phyloP scores from a whole-genome alignment of 2,797 vertebrate genomes.

The Sparidentex hasta region DNA sequence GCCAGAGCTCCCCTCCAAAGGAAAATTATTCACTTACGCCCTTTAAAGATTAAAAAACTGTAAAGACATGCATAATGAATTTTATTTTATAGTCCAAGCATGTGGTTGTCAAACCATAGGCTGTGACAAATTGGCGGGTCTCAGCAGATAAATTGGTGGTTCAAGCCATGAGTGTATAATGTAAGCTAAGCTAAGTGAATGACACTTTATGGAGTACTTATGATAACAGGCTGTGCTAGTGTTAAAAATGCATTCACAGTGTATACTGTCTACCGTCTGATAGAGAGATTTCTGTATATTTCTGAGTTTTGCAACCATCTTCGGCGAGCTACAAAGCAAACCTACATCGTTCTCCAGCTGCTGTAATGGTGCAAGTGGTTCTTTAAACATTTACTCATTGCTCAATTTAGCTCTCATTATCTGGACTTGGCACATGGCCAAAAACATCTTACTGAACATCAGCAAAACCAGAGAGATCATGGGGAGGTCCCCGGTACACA shows the following conservation, averaged over 20 bases:
- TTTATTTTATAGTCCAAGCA: constrained; percentile 39
- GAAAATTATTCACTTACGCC: constrained; percentile 55
- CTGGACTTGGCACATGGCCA: background rate
- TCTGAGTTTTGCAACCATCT: background rate
- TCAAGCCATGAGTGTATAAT: constrained; percentile 20
- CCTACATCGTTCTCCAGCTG: background rate
- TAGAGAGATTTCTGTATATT: background rate
- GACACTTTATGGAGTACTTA: constrained; percentile 12
- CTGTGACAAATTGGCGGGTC: constrained; percentile 45
- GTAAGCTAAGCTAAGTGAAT: constrained; percentile 23
- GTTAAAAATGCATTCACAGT: background rate
- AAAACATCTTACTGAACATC: background rate
- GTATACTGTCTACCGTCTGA: background rate
- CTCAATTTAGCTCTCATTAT: constrained; percentile 5
- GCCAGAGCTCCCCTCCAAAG: constrained; percentile 27
- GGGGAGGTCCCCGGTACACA: background rate
- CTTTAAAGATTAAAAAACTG: constrained; percentile 54
- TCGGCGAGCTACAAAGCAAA: background rate
- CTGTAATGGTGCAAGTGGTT: background rate
- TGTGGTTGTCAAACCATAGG: constrained; percentile 49
- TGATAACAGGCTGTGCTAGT: background rate
- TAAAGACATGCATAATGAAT: constrained; percentile 37
- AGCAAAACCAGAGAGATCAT: background rate
- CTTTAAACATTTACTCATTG: background rate
- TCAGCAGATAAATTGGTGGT: constrained; percentile 34